Base-by-base conservation (phyloP, 2,888 invertebrate genomes). In the Amitus sp. region DNA sequence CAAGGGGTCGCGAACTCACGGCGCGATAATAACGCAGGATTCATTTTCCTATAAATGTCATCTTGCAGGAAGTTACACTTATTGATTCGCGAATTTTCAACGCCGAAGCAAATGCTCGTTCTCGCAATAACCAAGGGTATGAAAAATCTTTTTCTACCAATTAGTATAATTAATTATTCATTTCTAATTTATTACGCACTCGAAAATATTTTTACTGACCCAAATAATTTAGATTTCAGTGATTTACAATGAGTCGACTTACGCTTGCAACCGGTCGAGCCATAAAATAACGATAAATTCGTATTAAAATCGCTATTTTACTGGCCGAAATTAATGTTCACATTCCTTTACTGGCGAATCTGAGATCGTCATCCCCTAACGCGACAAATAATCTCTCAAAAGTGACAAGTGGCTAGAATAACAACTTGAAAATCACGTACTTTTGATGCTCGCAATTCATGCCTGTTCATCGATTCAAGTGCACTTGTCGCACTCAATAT, bases 371-470 rank as follows among this genome's bases (percentile, higher is more conserved):
- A 52, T 47, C 51, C 17, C n/a, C 27, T 45, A 7, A n/a, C 37
- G 12, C 13, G 5, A 37, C 37, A n/a, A n/a, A n/a, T n/a, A n/a
- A n/a, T n/a, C n/a, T n/a, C n/a, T n/a, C n/a, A n/a, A n/a, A n/a
- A n/a, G n/a, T n/a, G n/a, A n/a, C n/a, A n/a, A n/a, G n/a, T n/a
- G n/a, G n/a, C n/a, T n/a, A n/a, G n/a, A n/a, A n/a, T n/a, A n/a
- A n/a, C n/a, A n/a, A 60, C 63, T 58, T 59, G 52, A 59, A 58
- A 55, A 63, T 63, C 63, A 63, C 63, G 58, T 63, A 59, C 50
- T 55, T 63, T 34, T 51, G 47, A 51, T 37, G 63, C 43, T 39
- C 37, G 61, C 62, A 47, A 59, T 63, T 63, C 59, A 55, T 59
- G 54, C 47, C 45, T 48, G 59, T 33, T 59, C 55, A 59, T 58